These are phyloP conservation scores for Lottia gigantea DNA, from an alignment of 2,888 invertebrate genomes.

Conservation along the genomic window DNA sequence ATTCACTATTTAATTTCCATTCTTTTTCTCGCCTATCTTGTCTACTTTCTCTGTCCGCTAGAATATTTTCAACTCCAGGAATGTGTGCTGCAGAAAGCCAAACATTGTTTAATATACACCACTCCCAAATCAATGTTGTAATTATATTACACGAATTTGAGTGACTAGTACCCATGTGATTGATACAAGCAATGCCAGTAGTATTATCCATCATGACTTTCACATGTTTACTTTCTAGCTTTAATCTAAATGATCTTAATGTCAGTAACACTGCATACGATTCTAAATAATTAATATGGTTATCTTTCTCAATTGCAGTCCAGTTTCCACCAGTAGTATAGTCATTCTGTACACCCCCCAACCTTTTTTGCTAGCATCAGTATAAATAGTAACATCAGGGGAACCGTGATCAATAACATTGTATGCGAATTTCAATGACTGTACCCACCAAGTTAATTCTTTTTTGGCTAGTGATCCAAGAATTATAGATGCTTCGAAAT, in stretches of 20 bases:
- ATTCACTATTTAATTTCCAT: conserved; percentile 21
- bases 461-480: neutral
- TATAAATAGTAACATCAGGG: neutral
- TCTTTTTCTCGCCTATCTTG: conserved; percentile 16
- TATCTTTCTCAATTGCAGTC: conserved; percentile 11
- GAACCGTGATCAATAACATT: neutral
- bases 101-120: conserved; percentile 14
- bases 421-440: conserved; percentile 2
- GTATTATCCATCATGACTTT: conserved; percentile 15
- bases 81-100: conserved; percentile 23
- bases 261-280: conserved; percentile 4
- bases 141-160: conserved; percentile 16
- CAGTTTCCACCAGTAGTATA: conserved; percentile 9
- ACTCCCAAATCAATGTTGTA: conserved; percentile 19
- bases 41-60: conserved; percentile 19
- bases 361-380: conserved; percentile 14
- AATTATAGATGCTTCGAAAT: conserved; percentile 14
- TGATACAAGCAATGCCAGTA: conserved; percentile 18
- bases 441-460: conserved; percentile 25
- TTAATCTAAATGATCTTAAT: conserved; percentile 1
- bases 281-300: conserved; percentile 18
- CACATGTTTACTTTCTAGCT: conserved; percentile 13
- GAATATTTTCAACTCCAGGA: conserved; percentile 18
- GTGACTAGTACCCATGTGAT: conserved; percentile 21
- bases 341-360: conserved; percentile 17